A percentile compares a stretch with the other conserved stretches of the same genome.
phyloP scores from a whole-genome alignment of 2,888 invertebrate genomes.

The Ophioninae sp. region DNA sequence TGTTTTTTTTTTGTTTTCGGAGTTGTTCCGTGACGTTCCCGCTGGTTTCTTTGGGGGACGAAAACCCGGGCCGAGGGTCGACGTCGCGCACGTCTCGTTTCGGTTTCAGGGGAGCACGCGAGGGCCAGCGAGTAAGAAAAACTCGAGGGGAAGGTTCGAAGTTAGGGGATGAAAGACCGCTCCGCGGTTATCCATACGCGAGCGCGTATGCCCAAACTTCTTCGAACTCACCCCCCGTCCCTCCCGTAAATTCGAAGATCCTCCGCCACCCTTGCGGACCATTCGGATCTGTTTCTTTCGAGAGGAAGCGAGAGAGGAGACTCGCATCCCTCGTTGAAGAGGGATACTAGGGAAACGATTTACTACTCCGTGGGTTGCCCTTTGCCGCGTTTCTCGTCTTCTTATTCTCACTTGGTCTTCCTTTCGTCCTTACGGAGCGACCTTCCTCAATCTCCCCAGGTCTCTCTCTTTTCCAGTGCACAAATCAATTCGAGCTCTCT shows the following conservation, averaged over 20 bases:
- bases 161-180: slow-evolving; percentile 17
- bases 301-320: slow-evolving; percentile 1
- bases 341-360: slow-evolving; percentile 27
- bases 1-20: too few species aligned
- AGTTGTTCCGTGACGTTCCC: too few species aligned
- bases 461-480: slow-evolving; percentile 31
- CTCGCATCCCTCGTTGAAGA: slow-evolving; percentile 17
- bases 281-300: not conserved
- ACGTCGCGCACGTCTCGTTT: not conserved
- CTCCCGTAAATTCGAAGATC: not conserved
- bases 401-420: not conserved
- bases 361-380: slow-evolving; percentile 39
- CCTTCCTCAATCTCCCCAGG: not conserved
- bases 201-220: slow-evolving; percentile 15
- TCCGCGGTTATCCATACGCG: not conserved
- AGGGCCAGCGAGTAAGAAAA: not conserved
- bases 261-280: slow-evolving; percentile 2
- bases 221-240: not conserved
- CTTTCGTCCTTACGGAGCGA: too few species aligned
- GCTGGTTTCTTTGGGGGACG: too few species aligned
- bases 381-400: slow-evolving; percentile 19
- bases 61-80: not conserved
- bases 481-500: slow-evolving; percentile 57
- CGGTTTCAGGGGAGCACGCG: slow-evolving; percentile 2
- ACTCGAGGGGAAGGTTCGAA: not conserved